Evolutionary conservation across 2,113 vertebrate genomes (phyloP).

Genomic region (Anolis sagrei): DNA sequence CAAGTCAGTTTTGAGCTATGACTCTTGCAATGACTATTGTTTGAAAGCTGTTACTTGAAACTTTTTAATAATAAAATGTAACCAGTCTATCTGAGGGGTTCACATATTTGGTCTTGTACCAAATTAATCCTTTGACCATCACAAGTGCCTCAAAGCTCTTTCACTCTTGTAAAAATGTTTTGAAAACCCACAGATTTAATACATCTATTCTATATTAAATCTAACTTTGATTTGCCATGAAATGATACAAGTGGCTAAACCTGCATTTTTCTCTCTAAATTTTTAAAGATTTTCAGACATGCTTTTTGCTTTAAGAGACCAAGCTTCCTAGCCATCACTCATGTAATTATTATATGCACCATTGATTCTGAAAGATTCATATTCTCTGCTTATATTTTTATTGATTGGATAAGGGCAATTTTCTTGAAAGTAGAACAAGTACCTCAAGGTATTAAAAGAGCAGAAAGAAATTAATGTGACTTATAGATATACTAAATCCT

Average conservation of each 20-base stretch:
- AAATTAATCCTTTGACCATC: constrained; percentile 36
- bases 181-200: constrained; percentile 48
- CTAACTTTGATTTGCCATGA: constrained; percentile 52
- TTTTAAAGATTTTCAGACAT: constrained; percentile 48
- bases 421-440: constrained; percentile 72
- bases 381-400: constrained; percentile 67
- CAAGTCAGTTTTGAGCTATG: constrained; percentile 7
- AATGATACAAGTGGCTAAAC: constrained; percentile 51
- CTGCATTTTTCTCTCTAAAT: constrained; percentile 46
- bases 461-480: constrained; percentile 63
- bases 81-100: constrained; percentile 14
- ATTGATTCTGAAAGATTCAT: constrained; percentile 74
- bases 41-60: background rate
- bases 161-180: constrained; percentile 49
- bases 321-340: constrained; percentile 48
- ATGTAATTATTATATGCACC: constrained; percentile 70
- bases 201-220: constrained; percentile 49
- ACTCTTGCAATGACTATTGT: background rate
- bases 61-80: background rate
- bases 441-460: constrained; percentile 66
- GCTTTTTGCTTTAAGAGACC: constrained; percentile 55
- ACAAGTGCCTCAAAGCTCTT: constrained; percentile 23
- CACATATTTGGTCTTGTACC: background rate
- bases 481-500: constrained; percentile 57
- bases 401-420: constrained; percentile 70